Conservation (phyloP, 2,113 vertebrate species). For the Lagopus leucura region DNA sequence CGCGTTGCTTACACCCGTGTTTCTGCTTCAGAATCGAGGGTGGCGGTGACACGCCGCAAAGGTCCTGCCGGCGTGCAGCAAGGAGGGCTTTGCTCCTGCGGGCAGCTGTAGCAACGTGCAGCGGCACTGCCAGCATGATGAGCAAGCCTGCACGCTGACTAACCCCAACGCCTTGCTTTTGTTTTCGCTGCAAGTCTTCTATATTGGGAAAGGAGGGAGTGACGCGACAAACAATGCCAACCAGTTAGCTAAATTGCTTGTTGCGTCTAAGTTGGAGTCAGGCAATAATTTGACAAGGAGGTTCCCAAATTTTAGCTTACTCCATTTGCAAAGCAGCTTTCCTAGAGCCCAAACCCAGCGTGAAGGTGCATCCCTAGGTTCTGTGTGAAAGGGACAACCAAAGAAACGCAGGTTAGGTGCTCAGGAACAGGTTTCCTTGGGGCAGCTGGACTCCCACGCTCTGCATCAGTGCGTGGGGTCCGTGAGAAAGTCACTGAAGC, state of each 20-base stretch:
- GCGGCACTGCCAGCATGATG: fast-evolving
- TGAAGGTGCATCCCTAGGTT: no score
- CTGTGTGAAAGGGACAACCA: neutral
- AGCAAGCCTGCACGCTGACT: neutral
- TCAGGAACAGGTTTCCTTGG: neutral
- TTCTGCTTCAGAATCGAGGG: neutral
- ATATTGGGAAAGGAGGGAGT: neutral
- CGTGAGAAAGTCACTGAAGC: neutral
- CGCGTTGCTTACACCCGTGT: no score
- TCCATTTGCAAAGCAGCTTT: neutral
- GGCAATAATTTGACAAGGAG: neutral
- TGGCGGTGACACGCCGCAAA: no score
- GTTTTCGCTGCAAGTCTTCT: neutral
- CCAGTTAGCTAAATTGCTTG: neutral
- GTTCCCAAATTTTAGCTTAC: neutral
- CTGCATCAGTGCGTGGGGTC: neutral
- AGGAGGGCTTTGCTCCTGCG: fast-evolving
- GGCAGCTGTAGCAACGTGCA: fast-evolving
- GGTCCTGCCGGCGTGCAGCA: fast-evolving
- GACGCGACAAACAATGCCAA: neutral
- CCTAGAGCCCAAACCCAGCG: neutral
- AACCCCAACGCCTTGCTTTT: neutral
- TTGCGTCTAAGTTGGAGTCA: neutral
- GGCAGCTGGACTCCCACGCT: neutral
- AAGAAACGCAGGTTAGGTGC: neutral